These are phyloP conservation scores for Sturmia bella DNA, from an alignment of 2,888 invertebrate species.

Conservation along the genomic window DNA sequence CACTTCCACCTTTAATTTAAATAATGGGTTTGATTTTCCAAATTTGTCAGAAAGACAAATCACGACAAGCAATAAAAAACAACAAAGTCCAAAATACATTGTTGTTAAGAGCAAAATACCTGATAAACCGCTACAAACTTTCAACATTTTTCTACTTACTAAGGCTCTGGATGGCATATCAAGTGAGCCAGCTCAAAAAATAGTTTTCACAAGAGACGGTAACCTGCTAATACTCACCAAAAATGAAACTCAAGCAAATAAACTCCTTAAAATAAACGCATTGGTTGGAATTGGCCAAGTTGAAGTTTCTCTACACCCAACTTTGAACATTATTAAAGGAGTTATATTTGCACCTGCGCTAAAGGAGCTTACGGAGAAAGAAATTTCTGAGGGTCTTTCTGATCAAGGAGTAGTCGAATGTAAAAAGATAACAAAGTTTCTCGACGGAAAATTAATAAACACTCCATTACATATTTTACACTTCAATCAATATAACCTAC, in stretches of 20 bases:
- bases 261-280: constrained; percentile 15
- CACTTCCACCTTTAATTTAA: no score
- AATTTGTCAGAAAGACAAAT: no score
- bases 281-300: constrained; percentile 13
- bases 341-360: constrained; percentile 13
- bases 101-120: no score
- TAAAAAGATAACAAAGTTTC: constrained; percentile 28
- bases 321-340: constrained; percentile 6
- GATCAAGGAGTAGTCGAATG: constrained; percentile 19
- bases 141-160: no score
- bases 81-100: no score
- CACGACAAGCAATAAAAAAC: no score
- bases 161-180: no score
- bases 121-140: no score
- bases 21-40: no score
- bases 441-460: constrained; percentile 25
- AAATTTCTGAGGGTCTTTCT: constrained; percentile 24
- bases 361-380: constrained; percentile 1
- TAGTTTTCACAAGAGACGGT: constrained; percentile 36
- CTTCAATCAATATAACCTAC: no score
- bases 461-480: constrained; percentile 9
- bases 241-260: constrained; percentile 6
- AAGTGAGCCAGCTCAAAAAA: no score
- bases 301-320: constrained; percentile 2
- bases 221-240: constrained; percentile 14